Conservation (phyloP, 2,113 vertebrate species). For the Elephas maximus region DNA sequence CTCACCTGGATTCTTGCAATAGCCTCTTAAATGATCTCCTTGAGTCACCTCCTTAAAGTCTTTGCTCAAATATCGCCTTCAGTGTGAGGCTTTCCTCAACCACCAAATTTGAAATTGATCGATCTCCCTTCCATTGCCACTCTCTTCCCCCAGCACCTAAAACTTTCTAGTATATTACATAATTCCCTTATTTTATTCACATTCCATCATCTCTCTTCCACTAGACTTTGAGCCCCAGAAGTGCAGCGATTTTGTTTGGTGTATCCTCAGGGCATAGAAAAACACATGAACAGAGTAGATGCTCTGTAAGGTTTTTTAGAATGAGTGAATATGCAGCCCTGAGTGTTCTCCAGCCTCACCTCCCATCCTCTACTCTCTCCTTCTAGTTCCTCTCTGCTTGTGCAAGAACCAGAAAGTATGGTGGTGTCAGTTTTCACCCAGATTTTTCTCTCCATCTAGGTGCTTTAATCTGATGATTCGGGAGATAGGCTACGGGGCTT, state of each 20-base stretch:
- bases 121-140: neutral
- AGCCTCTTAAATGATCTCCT: neutral
- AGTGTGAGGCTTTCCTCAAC: neutral
- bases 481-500: neutral
- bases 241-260: neutral
- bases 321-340: neutral
- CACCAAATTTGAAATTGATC: neutral
- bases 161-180: neutral
- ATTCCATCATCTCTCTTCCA: neutral
- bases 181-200: neutral
- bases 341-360: neutral
- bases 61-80: conserved; percentile 3
- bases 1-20: neutral
- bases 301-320: neutral
- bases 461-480: neutral
- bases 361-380: neutral
- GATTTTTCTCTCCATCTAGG: neutral
- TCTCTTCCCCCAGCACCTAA: neutral
- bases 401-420: neutral
- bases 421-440: neutral
- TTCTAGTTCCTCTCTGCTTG: neutral
- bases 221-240: neutral
- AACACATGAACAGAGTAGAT: neutral
- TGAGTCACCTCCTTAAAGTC: neutral
- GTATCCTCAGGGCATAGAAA: neutral